Evolutionary conservation across 2,113 vertebrate species (phyloP).

Genomic region (Choloepus hoffmanni): DNA sequence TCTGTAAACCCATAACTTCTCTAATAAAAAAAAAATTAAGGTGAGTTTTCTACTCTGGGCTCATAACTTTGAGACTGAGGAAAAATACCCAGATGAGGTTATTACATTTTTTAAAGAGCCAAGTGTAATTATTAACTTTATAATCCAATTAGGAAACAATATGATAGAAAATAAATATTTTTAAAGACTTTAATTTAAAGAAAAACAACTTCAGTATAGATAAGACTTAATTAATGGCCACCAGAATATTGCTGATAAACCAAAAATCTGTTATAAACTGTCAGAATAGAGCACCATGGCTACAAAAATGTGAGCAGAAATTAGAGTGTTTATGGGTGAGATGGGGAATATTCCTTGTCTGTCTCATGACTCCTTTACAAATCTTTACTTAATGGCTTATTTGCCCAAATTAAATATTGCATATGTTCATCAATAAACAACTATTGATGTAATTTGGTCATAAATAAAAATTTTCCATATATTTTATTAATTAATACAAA

Average conservation of each 20-base stretch:
- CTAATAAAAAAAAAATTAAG: neutral
- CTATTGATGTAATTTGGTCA: neutral
- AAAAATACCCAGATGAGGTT: neutral
- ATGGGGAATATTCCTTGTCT: too few species aligned
- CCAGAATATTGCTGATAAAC: neutral
- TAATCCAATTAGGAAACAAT: neutral
- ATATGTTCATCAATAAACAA: too few species aligned
- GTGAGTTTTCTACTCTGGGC: slow-evolving; percentile 11
- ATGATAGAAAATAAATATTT: neutral
- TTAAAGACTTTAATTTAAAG: neutral
- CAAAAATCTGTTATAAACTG: neutral
- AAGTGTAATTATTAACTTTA: neutral
- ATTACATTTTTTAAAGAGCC: neutral
- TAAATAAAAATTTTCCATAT: neutral
- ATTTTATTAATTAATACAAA: neutral
- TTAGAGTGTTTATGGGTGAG: too few species aligned
- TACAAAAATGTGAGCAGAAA: too few species aligned
- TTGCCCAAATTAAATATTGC: too few species aligned
- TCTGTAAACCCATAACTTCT: too few species aligned
- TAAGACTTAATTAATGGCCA: neutral
- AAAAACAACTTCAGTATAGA: neutral
- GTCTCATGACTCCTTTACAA: too few species aligned
- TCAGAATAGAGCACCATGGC: neutral
- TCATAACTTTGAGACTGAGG: slow-evolving; percentile 7
- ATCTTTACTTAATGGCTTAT: too few species aligned